phyloP scores from a whole-genome alignment of 2,888 invertebrate genomes.

The Andrena minutula region DNA sequence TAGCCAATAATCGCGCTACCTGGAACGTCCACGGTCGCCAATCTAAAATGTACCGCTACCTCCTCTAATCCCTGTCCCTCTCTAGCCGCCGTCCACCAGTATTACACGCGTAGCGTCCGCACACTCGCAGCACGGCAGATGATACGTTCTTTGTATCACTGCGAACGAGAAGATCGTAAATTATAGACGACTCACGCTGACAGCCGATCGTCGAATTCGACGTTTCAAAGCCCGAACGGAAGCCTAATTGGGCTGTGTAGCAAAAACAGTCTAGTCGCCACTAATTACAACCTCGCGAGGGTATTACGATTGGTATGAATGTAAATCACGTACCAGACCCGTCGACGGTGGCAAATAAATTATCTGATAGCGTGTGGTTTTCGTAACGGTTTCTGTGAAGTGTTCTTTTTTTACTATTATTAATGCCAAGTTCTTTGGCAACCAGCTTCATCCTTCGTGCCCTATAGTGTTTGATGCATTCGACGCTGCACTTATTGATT shows the following conservation, averaged over 20 bases:
- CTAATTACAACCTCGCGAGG: constrained; percentile 24
- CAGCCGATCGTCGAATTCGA: constrained; percentile 20
- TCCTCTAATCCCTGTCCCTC: constrained; percentile 4
- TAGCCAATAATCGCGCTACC: constrained; percentile 53
- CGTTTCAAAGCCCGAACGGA: constrained; percentile 11
- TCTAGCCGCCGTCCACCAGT: background rate
- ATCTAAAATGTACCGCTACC: constrained; percentile 35
- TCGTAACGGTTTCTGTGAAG: constrained; percentile 19
- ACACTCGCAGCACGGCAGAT: background rate
- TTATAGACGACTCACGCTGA: constrained; percentile 5
- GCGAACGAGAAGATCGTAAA: constrained; percentile 18
- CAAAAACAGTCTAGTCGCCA: constrained; percentile 17
- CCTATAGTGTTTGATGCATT: background rate
- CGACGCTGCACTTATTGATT: background rate
- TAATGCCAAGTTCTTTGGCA: background rate
- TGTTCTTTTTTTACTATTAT: no score
- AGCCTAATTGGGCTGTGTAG: constrained; percentile 34
- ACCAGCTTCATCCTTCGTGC: background rate
- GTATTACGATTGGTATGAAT: constrained; percentile 10
- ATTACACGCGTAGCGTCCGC: background rate
- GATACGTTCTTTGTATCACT: background rate
- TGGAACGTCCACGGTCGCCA: constrained; percentile 19
- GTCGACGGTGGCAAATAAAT: constrained; percentile 14
- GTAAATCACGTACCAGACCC: constrained; percentile 11
- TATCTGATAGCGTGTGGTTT: constrained; percentile 3